Evolutionary conservation across 2,113 vertebrate species (phyloP).

Genomic region (Protobothrops flavoviridis): DNA sequence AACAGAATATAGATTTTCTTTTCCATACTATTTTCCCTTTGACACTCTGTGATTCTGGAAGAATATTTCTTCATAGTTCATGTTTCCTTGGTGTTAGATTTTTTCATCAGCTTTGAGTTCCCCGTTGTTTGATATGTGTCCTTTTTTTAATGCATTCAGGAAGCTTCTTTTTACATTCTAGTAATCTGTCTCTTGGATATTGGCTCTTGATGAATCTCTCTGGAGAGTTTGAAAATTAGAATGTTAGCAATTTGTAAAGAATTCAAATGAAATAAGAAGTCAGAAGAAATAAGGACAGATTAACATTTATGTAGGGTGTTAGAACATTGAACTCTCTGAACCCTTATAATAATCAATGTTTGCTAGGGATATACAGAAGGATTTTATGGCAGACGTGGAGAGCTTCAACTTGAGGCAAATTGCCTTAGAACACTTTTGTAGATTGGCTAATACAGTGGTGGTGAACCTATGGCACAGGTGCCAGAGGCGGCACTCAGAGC

Average conservation of each 20-base stretch:
- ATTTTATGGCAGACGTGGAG: neutral
- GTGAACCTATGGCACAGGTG: too few species aligned
- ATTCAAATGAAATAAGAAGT: neutral
- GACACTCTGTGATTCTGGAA: neutral
- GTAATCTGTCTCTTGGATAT: neutral
- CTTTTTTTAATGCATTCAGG: neutral
- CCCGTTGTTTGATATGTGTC: neutral
- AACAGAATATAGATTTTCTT: neutral
- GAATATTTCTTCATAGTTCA: neutral
- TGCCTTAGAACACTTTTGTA: neutral
- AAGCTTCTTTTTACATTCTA: neutral
- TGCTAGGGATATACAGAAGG: neutral
- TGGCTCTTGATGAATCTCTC: neutral
- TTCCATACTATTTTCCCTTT: neutral
- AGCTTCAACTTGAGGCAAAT: neutral
- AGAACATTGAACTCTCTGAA: neutral
- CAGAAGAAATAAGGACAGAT: neutral
- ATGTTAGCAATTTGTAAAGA: neutral
- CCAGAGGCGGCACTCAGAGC: too few species aligned
- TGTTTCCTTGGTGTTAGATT: neutral
- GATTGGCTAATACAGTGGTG: neutral
- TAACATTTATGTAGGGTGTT: neutral
- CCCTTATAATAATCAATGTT: neutral
- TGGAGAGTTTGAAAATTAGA: neutral
- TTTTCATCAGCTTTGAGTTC: neutral